Base-by-base conservation (phyloP, 1,140 invertebrate genomes). In the Cheumatopsyche charites region DNA sequence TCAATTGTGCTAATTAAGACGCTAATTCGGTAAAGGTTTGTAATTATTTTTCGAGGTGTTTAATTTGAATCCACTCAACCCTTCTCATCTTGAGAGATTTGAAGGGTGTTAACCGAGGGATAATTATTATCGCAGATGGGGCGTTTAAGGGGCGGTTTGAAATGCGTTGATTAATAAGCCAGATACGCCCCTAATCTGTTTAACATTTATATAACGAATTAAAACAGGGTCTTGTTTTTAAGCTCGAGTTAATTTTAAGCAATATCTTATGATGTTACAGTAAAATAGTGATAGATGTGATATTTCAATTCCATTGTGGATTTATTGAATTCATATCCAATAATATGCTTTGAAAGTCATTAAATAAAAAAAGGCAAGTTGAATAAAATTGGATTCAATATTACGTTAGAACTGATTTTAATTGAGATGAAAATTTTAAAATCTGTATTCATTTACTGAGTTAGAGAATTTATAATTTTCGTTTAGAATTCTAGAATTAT, bases 141-240 rank as follows among this genome's bases (percentile, higher is more conserved):
- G 67, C 67, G 67, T 69, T 55, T 69, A 13, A 52, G 49, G 55
- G 67, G 41, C 67, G 17, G 43, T 43, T 67, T 65, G 43, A 67
- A 67, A 67, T 21, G 49, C 49, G 67, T n/a, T 69, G 67, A 69
- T 69, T 69, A 69, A 69, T 69, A 69, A 69, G 52, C 49, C 15
- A 2, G 43, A 67, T 9, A 11, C 11, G 26, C 13, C 47, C 67
- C 67, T 41, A 69, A 61, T 58, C 65, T 21, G 47, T 29, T 69
- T 68, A 29, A 68, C 47, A 52, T 55, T 68, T 66, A 66, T 15
- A 49, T 49, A 49, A 19, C 13, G 5, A 49, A 15, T 49, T 19
- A 15, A 5, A 49, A 13, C 13, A 49, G 4, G 13, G 17, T 5
- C 7, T 43, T 43, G n/a, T 9, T 9, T 43, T 43, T n/a, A n/a